phyloP scores from a whole-genome alignment of 2,888 invertebrate genomes.

The Cetonia aurata region DNA sequence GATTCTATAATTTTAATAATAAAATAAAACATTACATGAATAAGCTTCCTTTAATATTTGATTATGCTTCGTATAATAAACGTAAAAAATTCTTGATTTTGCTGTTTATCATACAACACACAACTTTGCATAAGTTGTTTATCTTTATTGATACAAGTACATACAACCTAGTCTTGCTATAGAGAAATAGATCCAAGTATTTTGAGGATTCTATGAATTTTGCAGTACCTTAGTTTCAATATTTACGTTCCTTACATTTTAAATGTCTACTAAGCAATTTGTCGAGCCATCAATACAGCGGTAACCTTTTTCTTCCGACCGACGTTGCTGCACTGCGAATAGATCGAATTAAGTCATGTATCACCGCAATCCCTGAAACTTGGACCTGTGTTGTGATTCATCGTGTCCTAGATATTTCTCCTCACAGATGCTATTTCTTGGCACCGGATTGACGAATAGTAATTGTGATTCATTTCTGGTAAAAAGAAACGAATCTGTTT shows the following conservation, averaged over 20 bases:
- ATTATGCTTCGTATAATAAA: no score
- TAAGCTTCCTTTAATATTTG: no score
- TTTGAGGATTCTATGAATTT: no score
- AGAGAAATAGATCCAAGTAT: no score
- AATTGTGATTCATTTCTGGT: conserved; percentile 30
- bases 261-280: not conserved
- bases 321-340: not conserved
- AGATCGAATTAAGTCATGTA: conserved; percentile 28
- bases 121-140: no score
- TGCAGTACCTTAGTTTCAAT: no score
- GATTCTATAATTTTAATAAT: no score
- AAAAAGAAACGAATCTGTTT: conserved; percentile 17
- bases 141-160: no score
- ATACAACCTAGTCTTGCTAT: no score
- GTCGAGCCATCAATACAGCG: conserved; percentile 1
- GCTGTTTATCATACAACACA: no score
- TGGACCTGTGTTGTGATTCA: conserved; percentile 28
- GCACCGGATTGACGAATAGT: conserved; percentile 16
- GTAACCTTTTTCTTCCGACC: conserved; percentile 5
- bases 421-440: conserved; percentile 28
- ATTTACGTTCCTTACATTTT: not conserved
- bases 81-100: no score
- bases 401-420: conserved; percentile 28
- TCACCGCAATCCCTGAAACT: conserved; percentile 27
- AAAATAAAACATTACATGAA: no score